Evolutionary conservation across 1,140 invertebrate genomes (phyloP).

Genomic region (Rhopalosiphum padi): DNA sequence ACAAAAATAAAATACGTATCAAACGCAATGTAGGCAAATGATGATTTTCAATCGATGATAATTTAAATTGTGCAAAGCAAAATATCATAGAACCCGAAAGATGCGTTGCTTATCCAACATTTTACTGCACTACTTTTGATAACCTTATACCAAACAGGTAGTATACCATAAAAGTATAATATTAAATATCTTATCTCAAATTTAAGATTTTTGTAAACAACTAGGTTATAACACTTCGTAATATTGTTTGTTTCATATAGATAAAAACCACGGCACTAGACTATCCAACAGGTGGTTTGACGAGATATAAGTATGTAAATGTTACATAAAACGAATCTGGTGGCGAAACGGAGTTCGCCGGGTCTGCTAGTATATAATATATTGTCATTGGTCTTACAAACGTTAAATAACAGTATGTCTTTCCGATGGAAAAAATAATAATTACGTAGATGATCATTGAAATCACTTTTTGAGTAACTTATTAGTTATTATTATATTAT

Average conservation of each 20-base stretch:
- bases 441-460: no score
- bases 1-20: no score
- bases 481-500: no score
- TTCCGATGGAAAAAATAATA: no score
- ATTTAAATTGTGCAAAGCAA: not conserved
- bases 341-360: no score
- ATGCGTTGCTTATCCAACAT: not conserved
- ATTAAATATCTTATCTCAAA: not conserved
- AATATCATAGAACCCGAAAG: not conserved
- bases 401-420: not conserved
- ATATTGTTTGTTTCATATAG: not conserved
- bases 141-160: not conserved
- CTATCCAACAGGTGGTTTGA: not conserved
- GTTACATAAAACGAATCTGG: no score
- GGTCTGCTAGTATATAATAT: no score
- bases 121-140: not conserved
- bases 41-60: not conserved
- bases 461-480: no score
- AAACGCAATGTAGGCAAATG: no score
- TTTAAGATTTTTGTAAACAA: not conserved
- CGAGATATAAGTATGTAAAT: no score
- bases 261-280: conserved; percentile 2
- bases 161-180: conserved; percentile 29
- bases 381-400: not conserved
- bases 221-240: not conserved